These are phyloP conservation scores for Enhydra lutris DNA, from an alignment of 2,113 vertebrate species.

Conservation along the genomic window DNA sequence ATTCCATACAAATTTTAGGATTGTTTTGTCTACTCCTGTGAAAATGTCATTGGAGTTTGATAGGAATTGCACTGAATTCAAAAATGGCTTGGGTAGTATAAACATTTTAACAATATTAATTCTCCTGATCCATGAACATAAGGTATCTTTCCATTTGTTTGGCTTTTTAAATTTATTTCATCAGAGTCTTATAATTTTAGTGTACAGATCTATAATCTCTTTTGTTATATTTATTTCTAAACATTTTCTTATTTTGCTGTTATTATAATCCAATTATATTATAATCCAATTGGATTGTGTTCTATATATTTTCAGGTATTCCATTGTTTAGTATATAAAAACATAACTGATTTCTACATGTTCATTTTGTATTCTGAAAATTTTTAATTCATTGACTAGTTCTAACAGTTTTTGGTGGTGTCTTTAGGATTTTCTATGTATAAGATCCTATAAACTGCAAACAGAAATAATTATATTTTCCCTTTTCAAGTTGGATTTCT, in stretches of 20 bases:
- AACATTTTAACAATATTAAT: neutral
- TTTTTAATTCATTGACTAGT: neutral
- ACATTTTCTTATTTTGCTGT: neutral
- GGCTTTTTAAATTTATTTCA: neutral
- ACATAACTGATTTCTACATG: neutral
- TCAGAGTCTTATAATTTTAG: neutral
- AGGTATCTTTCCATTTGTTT: neutral
- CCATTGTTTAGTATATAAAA: neutral
- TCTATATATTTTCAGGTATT: neutral
- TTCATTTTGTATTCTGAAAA: neutral
- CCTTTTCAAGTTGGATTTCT: neutral
- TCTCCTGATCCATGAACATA: neutral
- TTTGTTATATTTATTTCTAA: neutral
- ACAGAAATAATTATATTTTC: neutral
- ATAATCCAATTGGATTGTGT: neutral
- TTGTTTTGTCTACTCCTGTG: neutral
- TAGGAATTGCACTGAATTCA: neutral
- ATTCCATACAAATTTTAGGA: neutral
- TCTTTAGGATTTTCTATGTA: neutral
- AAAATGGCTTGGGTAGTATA: neutral
- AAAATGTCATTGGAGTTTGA: neutral
- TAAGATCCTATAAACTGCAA: neutral
- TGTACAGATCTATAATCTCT: neutral
- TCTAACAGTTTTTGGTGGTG: neutral
- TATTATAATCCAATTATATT: neutral